Conservation (phyloP, 2,797 vertebrate species). For the Vultur gryphus region DNA sequence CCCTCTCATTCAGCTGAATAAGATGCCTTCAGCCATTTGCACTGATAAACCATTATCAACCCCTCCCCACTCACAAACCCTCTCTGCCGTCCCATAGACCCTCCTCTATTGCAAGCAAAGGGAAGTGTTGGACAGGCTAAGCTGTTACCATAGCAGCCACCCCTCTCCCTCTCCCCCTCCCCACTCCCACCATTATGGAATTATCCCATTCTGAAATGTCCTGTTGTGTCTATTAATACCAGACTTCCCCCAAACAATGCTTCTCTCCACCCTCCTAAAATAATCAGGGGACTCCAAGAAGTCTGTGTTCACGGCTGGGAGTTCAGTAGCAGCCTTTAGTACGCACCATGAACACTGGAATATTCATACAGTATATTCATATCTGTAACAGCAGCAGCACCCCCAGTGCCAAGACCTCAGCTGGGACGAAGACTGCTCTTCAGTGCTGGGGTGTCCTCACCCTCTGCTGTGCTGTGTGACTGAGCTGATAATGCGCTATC, state of each 20-base stretch:
- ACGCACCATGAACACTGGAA: constrained; percentile 54
- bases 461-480: not conserved
- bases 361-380: constrained; percentile 70
- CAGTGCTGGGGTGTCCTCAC: constrained; percentile 28
- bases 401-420: constrained; percentile 43
- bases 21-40: constrained; percentile 68
- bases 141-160: constrained; percentile 82
- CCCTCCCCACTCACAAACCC: constrained; percentile 73
- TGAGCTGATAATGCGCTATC: constrained; percentile 62
- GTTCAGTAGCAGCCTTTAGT: constrained; percentile 9
- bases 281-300: constrained; percentile 58
- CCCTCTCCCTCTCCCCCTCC: constrained; percentile 43
- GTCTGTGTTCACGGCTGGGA: constrained; percentile 18
- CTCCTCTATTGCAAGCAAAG: constrained; percentile 70
- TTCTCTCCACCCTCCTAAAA: constrained; percentile 54
- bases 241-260: constrained; percentile 32
- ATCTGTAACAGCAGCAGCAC: constrained; percentile 2
- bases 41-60: constrained; percentile 79
- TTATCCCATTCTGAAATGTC: constrained; percentile 68
- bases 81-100: constrained; percentile 72
- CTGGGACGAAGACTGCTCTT: constrained; percentile 63
- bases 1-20: constrained; percentile 67
- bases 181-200: constrained; percentile 50
- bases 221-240: constrained; percentile 70
- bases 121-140: constrained; percentile 54